Percentiles rank a stretch among this genome's conserved stretches.
phyloP scores from a whole-genome alignment of 2,113 vertebrate genomes.

The Gnathonemus longibarbis region DNA sequence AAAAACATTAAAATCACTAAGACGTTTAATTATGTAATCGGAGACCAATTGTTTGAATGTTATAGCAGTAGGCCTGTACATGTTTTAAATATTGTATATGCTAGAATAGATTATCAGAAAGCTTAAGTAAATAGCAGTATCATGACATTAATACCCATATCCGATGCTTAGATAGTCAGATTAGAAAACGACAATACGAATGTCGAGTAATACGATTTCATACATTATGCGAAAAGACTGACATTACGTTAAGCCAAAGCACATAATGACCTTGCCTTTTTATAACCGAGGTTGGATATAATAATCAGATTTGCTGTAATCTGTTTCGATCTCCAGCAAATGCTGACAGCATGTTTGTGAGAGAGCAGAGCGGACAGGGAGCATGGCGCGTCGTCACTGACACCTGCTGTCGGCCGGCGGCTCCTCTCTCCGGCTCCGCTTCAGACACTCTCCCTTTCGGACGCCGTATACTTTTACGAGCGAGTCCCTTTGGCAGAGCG shows the following conservation, averaged over 20 bases:
- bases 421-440: not conserved
- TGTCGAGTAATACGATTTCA: constrained; percentile 49
- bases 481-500: not conserved
- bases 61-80: not conserved
- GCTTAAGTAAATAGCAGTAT: constrained; percentile 49
- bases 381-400: constrained; percentile 50
- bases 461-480: not conserved
- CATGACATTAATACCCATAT: constrained; percentile 46
- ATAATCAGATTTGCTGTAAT: constrained; percentile 70
- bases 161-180: constrained; percentile 47
- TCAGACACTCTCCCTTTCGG: too few relatives aligned
- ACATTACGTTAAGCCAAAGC: constrained; percentile 59
- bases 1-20: not conserved
- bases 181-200: constrained; percentile 48
- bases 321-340: constrained; percentile 65
- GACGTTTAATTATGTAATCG: not conserved
- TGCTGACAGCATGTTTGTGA: constrained; percentile 63
- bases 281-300: constrained; percentile 56
- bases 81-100: not conserved
- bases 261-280: constrained; percentile 67
- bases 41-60: not conserved
- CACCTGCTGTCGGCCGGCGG: constrained; percentile 46
- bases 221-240: constrained; percentile 51
- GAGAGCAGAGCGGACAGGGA: constrained; percentile 40
- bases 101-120: not conserved